phyloP scores from a whole-genome alignment of 2,888 invertebrate genomes.

The Candidula unifasciata region DNA sequence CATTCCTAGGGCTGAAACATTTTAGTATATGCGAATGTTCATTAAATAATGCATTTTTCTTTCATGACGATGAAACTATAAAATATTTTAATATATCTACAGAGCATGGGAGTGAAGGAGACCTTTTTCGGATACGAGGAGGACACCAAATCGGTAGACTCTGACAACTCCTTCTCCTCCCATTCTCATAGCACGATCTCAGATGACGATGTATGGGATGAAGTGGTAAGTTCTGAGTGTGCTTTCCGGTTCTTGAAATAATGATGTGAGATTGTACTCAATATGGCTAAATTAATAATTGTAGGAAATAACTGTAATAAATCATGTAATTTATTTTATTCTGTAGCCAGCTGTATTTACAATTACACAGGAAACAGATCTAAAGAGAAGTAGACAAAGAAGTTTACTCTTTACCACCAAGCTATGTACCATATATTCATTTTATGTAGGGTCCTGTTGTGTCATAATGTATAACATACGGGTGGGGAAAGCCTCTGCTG shows the following conservation, averaged over 20 bases:
- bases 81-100: not conserved
- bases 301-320: not conserved
- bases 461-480: no score
- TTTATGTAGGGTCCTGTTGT: no score
- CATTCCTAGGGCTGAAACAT: no score
- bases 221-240: conserved; percentile 58
- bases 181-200: conserved; percentile 67
- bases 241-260: not conserved
- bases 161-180: conserved; percentile 70
- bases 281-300: not conserved
- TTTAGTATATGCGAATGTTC: no score
- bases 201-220: conserved; percentile 72
- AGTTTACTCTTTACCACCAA: no score
- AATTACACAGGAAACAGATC: no score
- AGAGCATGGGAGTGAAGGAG: conserved; percentile 65
- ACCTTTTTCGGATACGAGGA: conserved; percentile 71
- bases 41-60: no score
- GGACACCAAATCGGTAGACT: conserved; percentile 70
- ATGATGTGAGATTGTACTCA: not conserved
- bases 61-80: not conserved
- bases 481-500: no score
- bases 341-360: not conserved
- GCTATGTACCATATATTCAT: no score
- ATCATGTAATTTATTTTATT: no score
- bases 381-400: no score